These are phyloP conservation scores for Corydoras sp. DNA, from an alignment of 2,113 vertebrate species.

Conservation along the genomic window DNA sequence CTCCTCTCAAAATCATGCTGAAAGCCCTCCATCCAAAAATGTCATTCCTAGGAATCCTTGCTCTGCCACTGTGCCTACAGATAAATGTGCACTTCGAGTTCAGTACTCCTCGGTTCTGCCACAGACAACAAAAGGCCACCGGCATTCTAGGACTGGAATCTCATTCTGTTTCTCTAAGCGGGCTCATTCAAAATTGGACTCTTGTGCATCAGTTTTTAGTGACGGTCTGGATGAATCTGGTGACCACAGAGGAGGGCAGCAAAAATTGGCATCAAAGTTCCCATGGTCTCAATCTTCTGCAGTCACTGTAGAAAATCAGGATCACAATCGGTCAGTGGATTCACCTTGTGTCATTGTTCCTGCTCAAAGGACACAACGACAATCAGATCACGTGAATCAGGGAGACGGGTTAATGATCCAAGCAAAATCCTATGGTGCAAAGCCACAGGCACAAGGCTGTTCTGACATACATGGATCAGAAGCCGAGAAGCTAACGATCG, in stretches of 20 bases:
- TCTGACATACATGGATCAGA: constrained; percentile 25
- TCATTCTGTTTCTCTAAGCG: constrained; percentile 95
- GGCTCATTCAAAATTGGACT: constrained; percentile 81
- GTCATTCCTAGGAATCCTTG: constrained; percentile 49
- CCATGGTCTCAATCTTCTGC: constrained; percentile 48
- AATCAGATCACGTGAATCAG: constrained; percentile 19
- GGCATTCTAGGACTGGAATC: constrained; percentile 67
- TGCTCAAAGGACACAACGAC: background rate
- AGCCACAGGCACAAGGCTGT: constrained; percentile 13
- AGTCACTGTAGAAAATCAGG: constrained; percentile 11
- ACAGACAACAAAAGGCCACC: constrained; percentile 32
- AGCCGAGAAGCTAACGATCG: constrained; percentile 35
- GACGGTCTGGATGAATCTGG: constrained; percentile 78
- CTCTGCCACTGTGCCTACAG: constrained; percentile 9
- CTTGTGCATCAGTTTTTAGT: constrained; percentile 90
- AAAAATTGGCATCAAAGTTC: constrained; percentile 55
- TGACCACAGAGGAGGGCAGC: constrained; percentile 60
- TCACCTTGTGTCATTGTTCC: background rate
- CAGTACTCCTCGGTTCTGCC: background rate
- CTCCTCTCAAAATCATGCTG: background rate
- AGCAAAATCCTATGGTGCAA: constrained; percentile 9
- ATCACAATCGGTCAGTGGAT: constrained; percentile 12
- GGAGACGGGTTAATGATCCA: constrained; percentile 8
- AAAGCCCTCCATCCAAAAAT: constrained; percentile 48
- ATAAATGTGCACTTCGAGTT: constrained; percentile 30